phyloP scores from a whole-genome alignment of 2,888 invertebrate genomes.

The Mythimna lalbum region DNA sequence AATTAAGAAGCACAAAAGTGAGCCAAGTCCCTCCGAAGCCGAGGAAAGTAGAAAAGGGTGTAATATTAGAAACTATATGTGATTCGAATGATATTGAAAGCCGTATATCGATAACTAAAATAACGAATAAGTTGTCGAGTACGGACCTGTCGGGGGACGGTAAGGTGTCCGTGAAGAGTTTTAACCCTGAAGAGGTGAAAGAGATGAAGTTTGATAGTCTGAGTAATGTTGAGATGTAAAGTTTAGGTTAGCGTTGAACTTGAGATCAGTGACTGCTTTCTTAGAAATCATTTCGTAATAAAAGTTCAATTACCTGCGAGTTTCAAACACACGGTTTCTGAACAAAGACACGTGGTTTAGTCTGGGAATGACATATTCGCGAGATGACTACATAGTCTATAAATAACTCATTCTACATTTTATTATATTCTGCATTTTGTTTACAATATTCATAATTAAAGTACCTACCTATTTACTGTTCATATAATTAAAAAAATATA shows the following conservation, averaged over 20 bases:
- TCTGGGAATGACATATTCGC: too few species aligned
- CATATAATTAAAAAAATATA: too few species aligned
- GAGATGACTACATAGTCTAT: too few species aligned
- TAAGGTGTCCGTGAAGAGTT: constrained; percentile 83
- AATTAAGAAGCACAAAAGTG: constrained; percentile 80
- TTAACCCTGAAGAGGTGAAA: constrained; percentile 84
- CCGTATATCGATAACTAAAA: constrained; percentile 89
- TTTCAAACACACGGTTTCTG: neutral
- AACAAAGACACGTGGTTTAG: neutral
- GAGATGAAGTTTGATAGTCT: constrained; percentile 82
- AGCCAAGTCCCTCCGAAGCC: constrained; percentile 77
- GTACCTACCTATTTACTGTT: too few species aligned
- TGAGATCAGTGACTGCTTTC: constrained; percentile 48
- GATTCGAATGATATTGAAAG: constrained; percentile 87
- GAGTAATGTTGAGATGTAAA: constrained; percentile 86
- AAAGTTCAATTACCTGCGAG: constrained; percentile 2
- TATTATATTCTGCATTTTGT: too few species aligned
- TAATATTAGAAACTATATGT: constrained; percentile 81
- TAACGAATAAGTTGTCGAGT: constrained; percentile 86
- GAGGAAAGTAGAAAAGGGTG: constrained; percentile 83
- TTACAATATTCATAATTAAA: too few species aligned
- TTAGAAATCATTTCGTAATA: constrained; percentile 19
- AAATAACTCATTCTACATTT: too few species aligned
- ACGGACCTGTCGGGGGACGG: constrained; percentile 81
- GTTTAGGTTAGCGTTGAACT: constrained; percentile 25